Evolutionary conservation across 2,113 vertebrate species (phyloP).

Genomic region (Ammodytes marinus): DNA sequence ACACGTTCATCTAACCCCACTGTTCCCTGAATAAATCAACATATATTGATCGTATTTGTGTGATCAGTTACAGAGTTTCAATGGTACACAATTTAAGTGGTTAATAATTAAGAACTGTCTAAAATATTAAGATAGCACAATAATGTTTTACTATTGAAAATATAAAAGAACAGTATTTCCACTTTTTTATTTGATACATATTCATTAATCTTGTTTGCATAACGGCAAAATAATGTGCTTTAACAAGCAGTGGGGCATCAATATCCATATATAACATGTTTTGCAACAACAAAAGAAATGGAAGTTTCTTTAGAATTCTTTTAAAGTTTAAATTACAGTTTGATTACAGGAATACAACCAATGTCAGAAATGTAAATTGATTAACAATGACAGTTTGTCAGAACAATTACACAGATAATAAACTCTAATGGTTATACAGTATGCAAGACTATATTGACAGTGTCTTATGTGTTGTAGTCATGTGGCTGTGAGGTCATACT

Average conservation of each 20-base stretch:
- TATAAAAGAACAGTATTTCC: conserved; percentile 3
- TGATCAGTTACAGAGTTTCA: conserved; percentile 17
- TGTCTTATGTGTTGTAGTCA: conserved; percentile 35
- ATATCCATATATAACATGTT: background rate
- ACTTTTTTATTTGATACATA: conserved; percentile 44
- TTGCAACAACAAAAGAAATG: background rate
- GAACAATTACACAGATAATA: conserved; percentile 4
- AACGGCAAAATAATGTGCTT: conserved; percentile 9
- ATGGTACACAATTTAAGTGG: background rate
- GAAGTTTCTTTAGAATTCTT: conserved; percentile 27
- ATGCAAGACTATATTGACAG: conserved; percentile 14
- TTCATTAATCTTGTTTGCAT: conserved; percentile 35
- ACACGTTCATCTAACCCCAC: conserved; percentile 66
- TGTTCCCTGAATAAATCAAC: conserved; percentile 81
- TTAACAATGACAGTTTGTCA: conserved; percentile 20
- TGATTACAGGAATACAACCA: conserved; percentile 51
- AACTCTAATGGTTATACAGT: background rate
- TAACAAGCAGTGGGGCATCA: background rate
- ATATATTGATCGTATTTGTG: conserved; percentile 41
- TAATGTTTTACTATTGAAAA: conserved; percentile 52
- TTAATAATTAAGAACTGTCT: background rate
- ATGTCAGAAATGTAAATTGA: conserved; percentile 26
- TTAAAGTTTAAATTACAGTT: conserved; percentile 37
- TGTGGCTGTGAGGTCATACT: conserved; percentile 23
- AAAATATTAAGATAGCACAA: conserved; percentile 8